Evolutionary conservation across 2,113 vertebrate genomes (phyloP), one percentile per base, ranked within the genome.

Genomic region (Cololabis saira): DNA sequence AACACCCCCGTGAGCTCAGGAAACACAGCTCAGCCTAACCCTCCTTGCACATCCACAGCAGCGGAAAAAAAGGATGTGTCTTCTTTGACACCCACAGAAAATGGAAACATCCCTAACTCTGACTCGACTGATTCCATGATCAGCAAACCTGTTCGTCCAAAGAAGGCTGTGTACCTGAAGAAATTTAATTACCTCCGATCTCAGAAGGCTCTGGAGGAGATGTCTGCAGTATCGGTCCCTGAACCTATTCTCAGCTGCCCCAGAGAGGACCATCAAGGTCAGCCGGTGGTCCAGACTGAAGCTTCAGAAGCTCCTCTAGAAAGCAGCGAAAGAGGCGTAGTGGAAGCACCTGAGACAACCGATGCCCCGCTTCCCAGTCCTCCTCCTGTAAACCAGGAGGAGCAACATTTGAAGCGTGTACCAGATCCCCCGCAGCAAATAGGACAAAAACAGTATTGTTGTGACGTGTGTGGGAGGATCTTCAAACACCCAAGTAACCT

Each of bases 401-500:
- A 85, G 47, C 57, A 71, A 60, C 57, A 59, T 53, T 49, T 44
- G 16, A 80, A 73, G 44, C 37, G 48, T 2, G 53, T 16, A 8
- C 17, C 40, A 11, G 83, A 82, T 18, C 37, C 80, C 7, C 74
- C 67, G 16, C 87, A 83, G 67, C 85, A 82, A 37, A 67, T 61
- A 2, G 85, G 75, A 40, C 91, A 93, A 73, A 96, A 90, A 61
- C 96, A 97, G 45, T 97, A 96, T 12, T 90, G 94, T 1, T 99
- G 97, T 71, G 92, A 95, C 2, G 64, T 95, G 48, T 99, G 98
- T 61, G 95, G 97, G 10, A 99, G 99, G 80, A 93, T 95, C 73
- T 99, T 98, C 75, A 98, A 98, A 82, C 98, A 99, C 84, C 97
- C 97, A 0, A 99, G 98, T 93, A 99, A 99, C 87, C 72, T 99